Evolutionary conservation across 2,888 invertebrate genomes (phyloP).

Genomic region (Luperina nickerlii): DNA sequence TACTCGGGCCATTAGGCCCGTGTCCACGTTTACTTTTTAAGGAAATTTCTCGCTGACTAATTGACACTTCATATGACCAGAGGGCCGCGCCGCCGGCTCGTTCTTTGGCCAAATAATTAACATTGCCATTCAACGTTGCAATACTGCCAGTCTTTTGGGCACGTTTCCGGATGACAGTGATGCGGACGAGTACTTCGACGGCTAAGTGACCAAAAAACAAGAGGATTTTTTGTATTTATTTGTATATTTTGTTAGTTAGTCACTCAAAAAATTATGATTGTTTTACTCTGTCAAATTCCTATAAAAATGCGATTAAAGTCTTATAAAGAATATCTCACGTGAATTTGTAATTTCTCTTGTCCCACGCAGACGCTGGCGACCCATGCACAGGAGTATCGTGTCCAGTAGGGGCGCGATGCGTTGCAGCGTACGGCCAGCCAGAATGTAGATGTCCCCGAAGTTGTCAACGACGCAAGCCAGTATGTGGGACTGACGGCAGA

Average conservation of each 20-base stretch:
- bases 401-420: constrained; percentile 93
- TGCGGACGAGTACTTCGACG: background rate
- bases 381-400: constrained; percentile 93
- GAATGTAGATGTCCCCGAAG: constrained; percentile 91
- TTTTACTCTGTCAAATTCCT: background rate
- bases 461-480: constrained; percentile 93
- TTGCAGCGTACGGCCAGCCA: constrained; percentile 92
- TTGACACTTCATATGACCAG: no score
- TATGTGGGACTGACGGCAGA: constrained; percentile 96
- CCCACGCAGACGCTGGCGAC: constrained; percentile 91
- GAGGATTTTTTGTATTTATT: background rate
- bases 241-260: background rate
- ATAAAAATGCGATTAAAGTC: background rate
- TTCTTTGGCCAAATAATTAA: no score
- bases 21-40: no score
- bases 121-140: no score
- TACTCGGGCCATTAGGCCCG: background rate
- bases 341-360: background rate
- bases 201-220: background rate
- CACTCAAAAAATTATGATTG: background rate
- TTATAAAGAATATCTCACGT: background rate
- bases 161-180: no score
- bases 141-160: no score
- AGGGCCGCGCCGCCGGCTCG: no score
- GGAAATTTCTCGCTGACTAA: no score